These are phyloP conservation scores for Poecilia latipinna DNA, from an alignment of 2,113 vertebrate genomes.

Conservation along the genomic window DNA sequence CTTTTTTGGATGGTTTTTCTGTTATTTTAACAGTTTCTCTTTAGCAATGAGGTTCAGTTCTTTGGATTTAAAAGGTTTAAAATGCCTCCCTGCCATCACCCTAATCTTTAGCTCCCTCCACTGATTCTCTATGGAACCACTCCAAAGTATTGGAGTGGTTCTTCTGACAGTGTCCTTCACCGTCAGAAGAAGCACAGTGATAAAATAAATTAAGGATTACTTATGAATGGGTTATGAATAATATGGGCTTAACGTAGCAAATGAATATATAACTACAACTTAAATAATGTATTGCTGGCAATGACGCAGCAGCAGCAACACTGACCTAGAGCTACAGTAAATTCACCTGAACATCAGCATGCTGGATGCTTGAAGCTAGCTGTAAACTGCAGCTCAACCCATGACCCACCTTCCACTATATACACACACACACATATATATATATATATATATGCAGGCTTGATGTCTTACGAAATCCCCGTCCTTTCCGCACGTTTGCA, in stretches of 20 bases:
- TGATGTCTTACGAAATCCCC: too few relatives aligned
- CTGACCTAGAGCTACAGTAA: too few relatives aligned
- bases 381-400: not conserved
- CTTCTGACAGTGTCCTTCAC: too few relatives aligned
- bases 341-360: not conserved
- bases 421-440: too few relatives aligned
- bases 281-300: not conserved
- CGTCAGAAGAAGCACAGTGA: too few relatives aligned
- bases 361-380: not conserved
- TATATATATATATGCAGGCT: too few relatives aligned
- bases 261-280: not conserved
- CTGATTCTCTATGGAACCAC: not conserved
- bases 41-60: not conserved
- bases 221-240: not conserved
- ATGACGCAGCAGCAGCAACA: too few relatives aligned
- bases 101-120: not conserved
- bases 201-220: not conserved
- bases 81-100: not conserved
- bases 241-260: not conserved
- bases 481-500: too few relatives aligned
- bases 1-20: not conserved
- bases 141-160: not conserved
- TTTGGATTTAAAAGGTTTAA: not conserved
- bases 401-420: not conserved
- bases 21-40: not conserved